A percentile compares a stretch with the other conserved stretches of the same genome.
Evolutionary conservation across 2,113 vertebrate species (phyloP).

Genomic region (Fregetta grallaria): DNA sequence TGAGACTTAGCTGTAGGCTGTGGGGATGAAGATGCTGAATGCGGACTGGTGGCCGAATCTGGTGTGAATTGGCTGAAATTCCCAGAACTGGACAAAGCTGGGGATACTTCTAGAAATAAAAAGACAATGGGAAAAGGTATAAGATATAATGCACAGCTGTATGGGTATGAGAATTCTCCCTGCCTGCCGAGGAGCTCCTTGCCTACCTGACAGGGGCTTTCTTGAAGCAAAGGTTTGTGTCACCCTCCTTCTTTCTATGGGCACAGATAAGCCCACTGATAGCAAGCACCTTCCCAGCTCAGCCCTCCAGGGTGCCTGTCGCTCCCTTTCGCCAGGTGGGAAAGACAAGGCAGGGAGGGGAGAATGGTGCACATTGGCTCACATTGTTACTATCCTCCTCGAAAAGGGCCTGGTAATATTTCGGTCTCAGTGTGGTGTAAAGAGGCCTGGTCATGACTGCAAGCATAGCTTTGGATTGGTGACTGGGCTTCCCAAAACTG

Average conservation of each 20-base stretch:
- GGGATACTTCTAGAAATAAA: conserved; percentile 36
- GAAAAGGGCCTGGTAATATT: not conserved
- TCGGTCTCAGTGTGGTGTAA: not conserved
- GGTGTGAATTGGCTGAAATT: conserved; percentile 49
- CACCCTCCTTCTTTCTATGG: not conserved
- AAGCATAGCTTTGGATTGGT: not conserved
- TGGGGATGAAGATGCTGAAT: not conserved
- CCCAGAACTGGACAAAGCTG: conserved; percentile 37
- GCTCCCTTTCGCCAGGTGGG: not conserved
- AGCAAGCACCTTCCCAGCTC: not conserved
- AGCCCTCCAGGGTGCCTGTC: not conserved
- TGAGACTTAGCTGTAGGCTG: not conserved
- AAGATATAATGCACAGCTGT: not conserved
- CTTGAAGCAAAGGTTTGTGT: not conserved
- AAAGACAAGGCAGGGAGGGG: not conserved
- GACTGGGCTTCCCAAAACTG: not conserved
- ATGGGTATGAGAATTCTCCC: not conserved
- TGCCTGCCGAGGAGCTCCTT: not conserved
- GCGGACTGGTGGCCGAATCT: conserved; percentile 58
- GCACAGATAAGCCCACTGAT: not conserved
- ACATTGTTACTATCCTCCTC: not conserved
- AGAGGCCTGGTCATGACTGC: not conserved
- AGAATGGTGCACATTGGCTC: not conserved
- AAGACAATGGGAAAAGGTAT: not conserved
- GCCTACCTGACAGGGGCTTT: not conserved